phyloP scores from a whole-genome alignment of 2,113 vertebrate species.

The Albula glossodonta region DNA sequence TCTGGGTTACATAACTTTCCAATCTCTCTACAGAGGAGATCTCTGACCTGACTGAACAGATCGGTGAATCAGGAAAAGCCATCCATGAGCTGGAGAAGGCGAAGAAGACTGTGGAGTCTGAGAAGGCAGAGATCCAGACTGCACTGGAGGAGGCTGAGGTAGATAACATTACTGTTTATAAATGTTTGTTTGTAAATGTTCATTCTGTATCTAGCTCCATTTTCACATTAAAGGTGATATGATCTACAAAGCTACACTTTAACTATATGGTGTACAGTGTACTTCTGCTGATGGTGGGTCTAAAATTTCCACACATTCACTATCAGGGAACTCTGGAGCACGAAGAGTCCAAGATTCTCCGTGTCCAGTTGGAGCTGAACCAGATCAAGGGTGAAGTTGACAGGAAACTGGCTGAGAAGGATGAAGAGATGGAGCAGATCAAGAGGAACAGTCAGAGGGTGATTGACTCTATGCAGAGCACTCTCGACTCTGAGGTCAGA shows the following conservation, averaged over 20 bases:
- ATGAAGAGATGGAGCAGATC: conserved; percentile 62
- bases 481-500: conserved; percentile 65
- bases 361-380: conserved; percentile 56
- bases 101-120: conserved; percentile 79
- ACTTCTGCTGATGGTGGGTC: background rate
- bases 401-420: conserved; percentile 67
- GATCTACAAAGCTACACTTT: background rate
- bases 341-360: conserved; percentile 64
- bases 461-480: conserved; percentile 61
- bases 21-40: conserved; percentile 69
- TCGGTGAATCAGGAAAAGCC: conserved; percentile 77
- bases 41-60: conserved; percentile 67
- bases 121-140: conserved; percentile 83
- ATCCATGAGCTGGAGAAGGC: conserved; percentile 86
- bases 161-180: background rate
- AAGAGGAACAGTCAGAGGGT: conserved; percentile 21
- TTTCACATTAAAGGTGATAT: background rate
- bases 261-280: background rate
- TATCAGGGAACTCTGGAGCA: conserved; percentile 70
- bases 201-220: background rate
- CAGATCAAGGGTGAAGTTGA: conserved; percentile 72
- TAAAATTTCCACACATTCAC: background rate
- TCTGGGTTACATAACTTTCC: background rate
- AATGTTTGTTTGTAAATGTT: background rate
- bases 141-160: conserved; percentile 77